Evolutionary conservation across 2,113 vertebrate genomes (phyloP).

Genomic region (Forbesichthys papilliferus): DNA sequence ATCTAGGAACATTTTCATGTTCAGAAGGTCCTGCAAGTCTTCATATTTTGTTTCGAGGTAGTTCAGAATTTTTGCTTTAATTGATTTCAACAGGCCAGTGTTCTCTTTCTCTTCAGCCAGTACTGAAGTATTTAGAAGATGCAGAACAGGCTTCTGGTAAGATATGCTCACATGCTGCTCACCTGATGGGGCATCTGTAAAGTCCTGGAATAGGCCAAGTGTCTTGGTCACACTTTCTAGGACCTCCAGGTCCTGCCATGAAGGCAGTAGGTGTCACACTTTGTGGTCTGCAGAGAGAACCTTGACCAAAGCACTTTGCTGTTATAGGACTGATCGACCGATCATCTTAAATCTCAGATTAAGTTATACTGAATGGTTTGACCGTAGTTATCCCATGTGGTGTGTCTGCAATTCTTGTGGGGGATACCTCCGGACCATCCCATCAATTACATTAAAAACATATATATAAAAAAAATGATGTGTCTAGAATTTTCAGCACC

Average conservation of each 20-base stretch:
- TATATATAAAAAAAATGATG: no score
- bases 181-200: conserved; percentile 5
- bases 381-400: no score
- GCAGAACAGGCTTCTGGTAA: conserved; percentile 10
- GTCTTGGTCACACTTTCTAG: conserved; percentile 1
- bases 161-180: conserved; percentile 1
- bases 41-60: conserved; percentile 7
- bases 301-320: conserved; percentile 5
- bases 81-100: conserved; percentile 1
- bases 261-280: conserved; percentile 2
- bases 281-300: conserved; percentile 12
- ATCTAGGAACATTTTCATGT: not conserved
- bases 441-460: no score
- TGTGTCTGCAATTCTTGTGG: no score
- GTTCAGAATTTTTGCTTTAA: conserved; percentile 5
- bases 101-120: not conserved
- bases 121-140: conserved; percentile 12
- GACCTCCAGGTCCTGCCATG: conserved; percentile 5
- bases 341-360: no score
- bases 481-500: no score
- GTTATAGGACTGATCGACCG: not conserved
- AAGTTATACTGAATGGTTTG: no score
- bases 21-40: not conserved
- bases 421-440: no score
- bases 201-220: conserved; percentile 8